Conservation (phyloP, 2,888 invertebrate species). For the Drosophila birchii region DNA sequence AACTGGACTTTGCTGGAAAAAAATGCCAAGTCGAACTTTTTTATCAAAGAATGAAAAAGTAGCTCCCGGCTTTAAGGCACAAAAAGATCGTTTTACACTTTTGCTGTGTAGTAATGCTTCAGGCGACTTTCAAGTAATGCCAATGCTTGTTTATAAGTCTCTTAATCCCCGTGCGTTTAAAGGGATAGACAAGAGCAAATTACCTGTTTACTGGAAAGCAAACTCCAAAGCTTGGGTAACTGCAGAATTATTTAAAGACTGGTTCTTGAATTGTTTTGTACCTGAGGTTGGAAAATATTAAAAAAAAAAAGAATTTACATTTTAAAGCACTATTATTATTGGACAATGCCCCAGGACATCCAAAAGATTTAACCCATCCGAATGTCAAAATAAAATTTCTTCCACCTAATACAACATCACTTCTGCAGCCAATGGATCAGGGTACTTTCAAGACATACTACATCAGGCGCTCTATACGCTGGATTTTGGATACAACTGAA, state of each 20-base stretch:
- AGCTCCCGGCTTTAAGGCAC: slow-evolving; percentile 23
- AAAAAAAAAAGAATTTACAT: too few relatives aligned
- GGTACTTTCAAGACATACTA: slow-evolving; percentile 8
- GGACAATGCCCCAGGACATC: slow-evolving; percentile 23
- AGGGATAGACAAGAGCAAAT: background rate
- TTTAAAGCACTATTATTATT: too few relatives aligned
- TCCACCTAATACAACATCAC: slow-evolving; percentile 24
- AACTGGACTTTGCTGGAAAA: too few relatives aligned
- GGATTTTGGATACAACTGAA: too few relatives aligned
- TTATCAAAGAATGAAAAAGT: too few relatives aligned
- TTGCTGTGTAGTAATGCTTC: slow-evolving; percentile 20
- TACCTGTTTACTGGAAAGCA: background rate
- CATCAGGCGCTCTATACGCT: slow-evolving; percentile 2
- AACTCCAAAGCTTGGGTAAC: background rate
- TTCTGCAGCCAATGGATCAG: slow-evolving; percentile 28
- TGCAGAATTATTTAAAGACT: too few relatives aligned
- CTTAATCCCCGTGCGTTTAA: background rate
- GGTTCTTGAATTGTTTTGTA: too few relatives aligned
- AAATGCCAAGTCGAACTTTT: too few relatives aligned
- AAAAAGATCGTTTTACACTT: slow-evolving; percentile 31
- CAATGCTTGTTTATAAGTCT: background rate
- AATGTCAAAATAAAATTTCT: slow-evolving; percentile 19
- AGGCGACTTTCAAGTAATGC: background rate
- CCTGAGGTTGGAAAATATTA: too few relatives aligned
- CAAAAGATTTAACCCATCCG: slow-evolving; percentile 23